These are phyloP conservation scores for Neodiprion lecontei DNA, from an alignment of 1,140 invertebrate genomes.

Conservation along the genomic window DNA sequence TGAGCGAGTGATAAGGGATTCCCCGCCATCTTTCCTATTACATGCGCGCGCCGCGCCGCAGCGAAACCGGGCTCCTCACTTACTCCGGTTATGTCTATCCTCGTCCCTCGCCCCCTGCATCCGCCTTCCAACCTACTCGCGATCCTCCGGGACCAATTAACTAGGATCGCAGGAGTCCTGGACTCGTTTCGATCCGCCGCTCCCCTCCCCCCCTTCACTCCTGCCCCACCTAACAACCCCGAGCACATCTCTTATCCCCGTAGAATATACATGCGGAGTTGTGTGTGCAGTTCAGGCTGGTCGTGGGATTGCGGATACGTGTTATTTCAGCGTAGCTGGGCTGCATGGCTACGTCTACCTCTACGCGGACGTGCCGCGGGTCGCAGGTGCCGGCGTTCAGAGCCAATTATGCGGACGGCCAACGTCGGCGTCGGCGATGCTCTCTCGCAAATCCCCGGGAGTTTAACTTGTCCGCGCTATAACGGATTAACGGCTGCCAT, in stretches of 20 bases:
- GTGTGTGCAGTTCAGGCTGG: neutral
- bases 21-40: conserved; percentile 53
- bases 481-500: conserved; percentile 6
- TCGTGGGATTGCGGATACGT: neutral
- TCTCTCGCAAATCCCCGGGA: conserved; percentile 1
- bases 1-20: conserved; percentile 39
- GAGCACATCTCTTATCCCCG: no score
- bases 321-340: neutral
- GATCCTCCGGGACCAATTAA: conserved; percentile 3
- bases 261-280: neutral
- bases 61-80: conserved; percentile 25
- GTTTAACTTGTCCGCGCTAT: conserved; percentile 7
- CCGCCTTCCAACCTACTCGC: neutral
- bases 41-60: conserved; percentile 41
- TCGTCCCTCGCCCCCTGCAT: neutral
- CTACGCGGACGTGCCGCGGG: neutral
- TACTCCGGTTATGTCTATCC: neutral
- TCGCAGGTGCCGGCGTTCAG: conserved; percentile 3
- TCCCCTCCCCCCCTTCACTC: neutral
- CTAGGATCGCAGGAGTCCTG: neutral
- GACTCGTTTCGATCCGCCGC: neutral
- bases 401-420: conserved; percentile 6
- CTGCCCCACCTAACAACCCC: neutral
- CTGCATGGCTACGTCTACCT: neutral
- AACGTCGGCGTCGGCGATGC: neutral